Conservation (phyloP, 2,888 invertebrate species). For the Ormyrus labotus region DNA sequence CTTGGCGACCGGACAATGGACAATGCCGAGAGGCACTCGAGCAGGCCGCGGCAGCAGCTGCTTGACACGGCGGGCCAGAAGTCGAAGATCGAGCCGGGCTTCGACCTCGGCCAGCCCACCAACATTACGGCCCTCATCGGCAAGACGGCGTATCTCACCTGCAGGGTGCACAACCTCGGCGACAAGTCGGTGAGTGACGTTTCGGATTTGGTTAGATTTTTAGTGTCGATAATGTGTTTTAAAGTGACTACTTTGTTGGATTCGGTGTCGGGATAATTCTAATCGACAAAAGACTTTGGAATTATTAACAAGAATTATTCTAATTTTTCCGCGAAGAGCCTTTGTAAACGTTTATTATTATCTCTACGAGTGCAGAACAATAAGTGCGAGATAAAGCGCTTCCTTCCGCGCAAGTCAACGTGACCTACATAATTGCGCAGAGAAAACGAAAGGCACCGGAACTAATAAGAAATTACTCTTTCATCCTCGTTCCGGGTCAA, state of each 20-base stretch:
- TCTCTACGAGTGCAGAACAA: background rate
- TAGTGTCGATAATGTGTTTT: background rate
- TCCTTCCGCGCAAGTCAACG: background rate
- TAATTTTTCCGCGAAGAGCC: no score
- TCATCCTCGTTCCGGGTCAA: no score
- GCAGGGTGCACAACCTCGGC: conserved; percentile 72
- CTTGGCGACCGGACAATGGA: conserved; percentile 72
- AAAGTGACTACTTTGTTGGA: background rate
- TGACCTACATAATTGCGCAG: background rate
- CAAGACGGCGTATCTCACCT: conserved; percentile 73
- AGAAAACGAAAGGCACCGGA: background rate
- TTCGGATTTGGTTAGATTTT: background rate
- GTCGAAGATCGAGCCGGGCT: conserved; percentile 71
- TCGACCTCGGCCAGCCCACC: conserved; percentile 70
- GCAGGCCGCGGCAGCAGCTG: conserved; percentile 72
- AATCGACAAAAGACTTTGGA: no score
- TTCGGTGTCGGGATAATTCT: no score
- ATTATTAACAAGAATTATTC: no score
- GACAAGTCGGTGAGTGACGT: conserved; percentile 71
- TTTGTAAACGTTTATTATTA: no score
- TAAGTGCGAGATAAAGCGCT: background rate
- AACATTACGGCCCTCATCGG: conserved; percentile 74
- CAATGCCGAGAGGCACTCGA: conserved; percentile 68
- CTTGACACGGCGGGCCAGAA: conserved; percentile 66
- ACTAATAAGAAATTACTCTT: background rate